Base-by-base conservation (phyloP, 2,888 invertebrate species). In the Agrotis exclamationis region DNA sequence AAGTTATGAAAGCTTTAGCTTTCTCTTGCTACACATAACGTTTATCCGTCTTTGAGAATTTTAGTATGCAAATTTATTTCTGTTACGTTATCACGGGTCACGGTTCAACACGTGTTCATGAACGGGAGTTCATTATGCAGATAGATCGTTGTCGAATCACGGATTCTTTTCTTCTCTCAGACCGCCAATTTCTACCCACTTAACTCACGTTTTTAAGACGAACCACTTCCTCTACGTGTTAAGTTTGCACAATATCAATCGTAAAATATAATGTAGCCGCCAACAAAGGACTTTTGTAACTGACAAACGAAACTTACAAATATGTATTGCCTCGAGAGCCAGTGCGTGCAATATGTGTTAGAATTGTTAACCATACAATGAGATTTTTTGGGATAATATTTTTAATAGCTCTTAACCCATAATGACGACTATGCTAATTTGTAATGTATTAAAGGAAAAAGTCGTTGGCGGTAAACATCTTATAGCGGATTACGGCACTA, bases 121-220 rank as follows among this genome's bases (percentile, higher is more conserved):
- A 72, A 80, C 82, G 70, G 84, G 78, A 83, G 76, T 82, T 79
- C 66, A 80, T 75, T 85, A 81, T 79, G 70, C 75, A 68, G 80
- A 70, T 63, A 90, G 91, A 91, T 92, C 79, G 77, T 91, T 91
- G 86, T 92, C 92, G 76, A 76, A 87, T 89, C 92, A 92, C 91
- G 92, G 75, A 89, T 85, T 87, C 87, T 86, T 88, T 90, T 86
- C 87, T 89, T 91, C 88, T 81, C 85, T 85, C 80, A 81, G 88
- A 82, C 80, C 79, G 63, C 79, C 78, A 79, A 82, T 88, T 86
- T 85, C 76, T 85, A 83, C 85, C 74, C 74, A 84, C 82, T 74
- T 76, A 76, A 74, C 84, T 87, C 90, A 90, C 90, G 88, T 85
- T 89, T 82, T 74, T 59, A 72, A 82, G 73, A 74, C 63, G 68